A percentile compares a stretch with the other conserved stretches of the same genome.
Conservation (phyloP, 1,140 invertebrate species). For the Brachionus koreanus region DNA sequence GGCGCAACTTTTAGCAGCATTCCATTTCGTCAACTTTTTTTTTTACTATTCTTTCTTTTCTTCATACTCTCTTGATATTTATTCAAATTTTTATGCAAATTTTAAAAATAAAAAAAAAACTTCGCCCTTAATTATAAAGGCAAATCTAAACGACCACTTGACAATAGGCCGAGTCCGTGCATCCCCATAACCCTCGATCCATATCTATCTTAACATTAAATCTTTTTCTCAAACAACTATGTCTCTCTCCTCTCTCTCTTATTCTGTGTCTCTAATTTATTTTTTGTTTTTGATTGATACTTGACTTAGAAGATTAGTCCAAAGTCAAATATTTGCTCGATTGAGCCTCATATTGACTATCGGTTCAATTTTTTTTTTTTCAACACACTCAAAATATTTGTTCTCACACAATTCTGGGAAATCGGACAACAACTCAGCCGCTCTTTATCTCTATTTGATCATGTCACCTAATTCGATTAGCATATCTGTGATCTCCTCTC, state of each 20-base stretch:
- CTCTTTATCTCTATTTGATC: background rate
- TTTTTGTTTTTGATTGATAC: slow-evolving; percentile 35
- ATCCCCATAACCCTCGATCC: background rate
- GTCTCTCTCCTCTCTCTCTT: too few species aligned
- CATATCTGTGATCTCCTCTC: slow-evolving; percentile 1
- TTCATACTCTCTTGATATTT: background rate
- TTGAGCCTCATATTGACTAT: background rate
- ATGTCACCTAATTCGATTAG: slow-evolving; percentile 24
- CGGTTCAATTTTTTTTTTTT: background rate
- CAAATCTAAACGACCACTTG: background rate
- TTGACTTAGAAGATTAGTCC: slow-evolving; percentile 16
- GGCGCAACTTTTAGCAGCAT: slow-evolving; percentile 18
- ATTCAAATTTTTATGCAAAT: slow-evolving; percentile 38
- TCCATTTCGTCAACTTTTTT: background rate
- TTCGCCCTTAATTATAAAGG: background rate
- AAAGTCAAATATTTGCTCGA: background rate
- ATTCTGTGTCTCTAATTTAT: too few species aligned
- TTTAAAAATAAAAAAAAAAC: background rate
- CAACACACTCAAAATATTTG: background rate
- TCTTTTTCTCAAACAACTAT: background rate
- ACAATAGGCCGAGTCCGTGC: background rate
- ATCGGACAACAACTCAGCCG: background rate
- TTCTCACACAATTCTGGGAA: background rate
- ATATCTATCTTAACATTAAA: background rate
- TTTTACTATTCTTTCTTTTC: background rate